phyloP scores from a whole-genome alignment of 2,888 invertebrate genomes.

The Chymomyza amoena region DNA sequence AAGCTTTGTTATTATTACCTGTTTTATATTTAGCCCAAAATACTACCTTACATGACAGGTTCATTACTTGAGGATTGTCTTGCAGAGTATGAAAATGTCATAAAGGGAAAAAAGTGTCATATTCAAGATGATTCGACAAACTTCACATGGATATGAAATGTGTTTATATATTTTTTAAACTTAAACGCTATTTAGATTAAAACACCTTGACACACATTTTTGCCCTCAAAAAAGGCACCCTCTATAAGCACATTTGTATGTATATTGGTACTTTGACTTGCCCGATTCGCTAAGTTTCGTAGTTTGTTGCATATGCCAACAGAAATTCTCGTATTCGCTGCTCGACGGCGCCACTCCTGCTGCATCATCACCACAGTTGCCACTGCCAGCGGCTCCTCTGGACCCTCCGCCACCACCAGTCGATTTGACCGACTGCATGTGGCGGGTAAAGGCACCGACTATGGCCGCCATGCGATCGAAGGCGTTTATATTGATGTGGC shows the following conservation, averaged over 20 bases:
- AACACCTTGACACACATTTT: no score
- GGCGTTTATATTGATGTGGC: slow-evolving; percentile 88
- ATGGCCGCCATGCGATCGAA: slow-evolving; percentile 79
- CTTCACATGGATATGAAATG: no score
- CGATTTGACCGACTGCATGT: slow-evolving; percentile 77
- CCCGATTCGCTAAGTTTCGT: slow-evolving; percentile 77
- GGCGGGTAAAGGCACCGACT: slow-evolving; percentile 78
- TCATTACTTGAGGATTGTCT: no score
- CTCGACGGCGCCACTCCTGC: slow-evolving; percentile 49
- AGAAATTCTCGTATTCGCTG: slow-evolving; percentile 77
- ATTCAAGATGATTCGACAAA: no score
- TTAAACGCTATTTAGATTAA: no score
- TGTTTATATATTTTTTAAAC: no score
- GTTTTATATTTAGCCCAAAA: no score
- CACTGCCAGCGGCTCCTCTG: slow-evolving; percentile 19
- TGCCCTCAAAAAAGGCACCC: neutral
- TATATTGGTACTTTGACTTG: slow-evolving; percentile 61
- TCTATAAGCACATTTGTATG: neutral
- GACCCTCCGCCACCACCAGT: slow-evolving; percentile 22
- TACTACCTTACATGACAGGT: no score
- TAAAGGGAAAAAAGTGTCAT: no score
- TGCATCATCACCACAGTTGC: slow-evolving; percentile 8
- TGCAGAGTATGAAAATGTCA: no score
- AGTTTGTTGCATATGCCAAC: slow-evolving; percentile 77
- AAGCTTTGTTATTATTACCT: no score